Percentiles rank a stretch among this genome's conserved stretches.
Conservation (phyloP, 2,888 invertebrate species). For the Tolmerus cingulatus region DNA sequence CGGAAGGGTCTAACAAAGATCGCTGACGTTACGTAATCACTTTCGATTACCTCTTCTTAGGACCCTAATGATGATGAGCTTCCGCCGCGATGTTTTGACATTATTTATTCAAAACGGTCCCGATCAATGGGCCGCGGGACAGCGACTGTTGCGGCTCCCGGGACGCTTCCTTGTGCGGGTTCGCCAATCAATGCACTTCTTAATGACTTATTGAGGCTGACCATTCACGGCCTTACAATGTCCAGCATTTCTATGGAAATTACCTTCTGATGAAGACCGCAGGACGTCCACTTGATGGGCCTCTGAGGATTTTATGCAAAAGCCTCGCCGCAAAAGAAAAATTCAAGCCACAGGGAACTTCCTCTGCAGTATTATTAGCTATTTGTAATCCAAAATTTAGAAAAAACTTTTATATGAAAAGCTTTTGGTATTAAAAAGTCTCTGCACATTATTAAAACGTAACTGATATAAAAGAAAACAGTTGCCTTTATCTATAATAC, state of each 20-base stretch:
- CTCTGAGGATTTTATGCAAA: neutral
- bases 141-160: neutral
- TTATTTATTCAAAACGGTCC: slow-evolving; percentile 32
- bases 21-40: slow-evolving; percentile 32
- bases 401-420: too few relatives aligned
- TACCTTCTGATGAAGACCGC: neutral
- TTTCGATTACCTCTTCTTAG: slow-evolving; percentile 31
- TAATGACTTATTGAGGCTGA: slow-evolving; percentile 21
- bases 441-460: too few relatives aligned
- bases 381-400: too few relatives aligned
- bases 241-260: slow-evolving; percentile 10
- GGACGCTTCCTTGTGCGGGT: neutral
- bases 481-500: too few relatives aligned
- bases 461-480: too few relatives aligned
- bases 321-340: too few relatives aligned
- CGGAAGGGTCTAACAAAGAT: slow-evolving; percentile 26
- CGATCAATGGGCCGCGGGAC: neutral
- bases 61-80: slow-evolving; percentile 30
- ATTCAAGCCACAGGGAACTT: too few relatives aligned
- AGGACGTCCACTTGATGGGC: neutral
- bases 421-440: too few relatives aligned
- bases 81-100: slow-evolving; percentile 29
- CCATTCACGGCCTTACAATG: slow-evolving; percentile 7
- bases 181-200: slow-evolving; percentile 11
- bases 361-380: too few relatives aligned